These are phyloP conservation scores for Thysanoteuthis rhombus DNA, from an alignment of 2,888 invertebrate species.

Conservation along the genomic window DNA sequence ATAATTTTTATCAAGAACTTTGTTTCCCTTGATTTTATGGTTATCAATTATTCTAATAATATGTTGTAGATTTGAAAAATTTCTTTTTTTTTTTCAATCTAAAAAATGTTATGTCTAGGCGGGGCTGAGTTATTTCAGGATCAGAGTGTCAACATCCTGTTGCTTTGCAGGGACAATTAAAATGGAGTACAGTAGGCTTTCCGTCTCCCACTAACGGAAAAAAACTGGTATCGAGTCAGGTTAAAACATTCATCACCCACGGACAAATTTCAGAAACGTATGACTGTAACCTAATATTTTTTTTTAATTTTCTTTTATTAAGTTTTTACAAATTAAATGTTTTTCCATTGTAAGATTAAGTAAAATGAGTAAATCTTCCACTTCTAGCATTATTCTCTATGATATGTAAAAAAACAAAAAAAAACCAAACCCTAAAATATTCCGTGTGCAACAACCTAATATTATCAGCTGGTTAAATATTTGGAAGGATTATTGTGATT, in stretches of 20 bases:
- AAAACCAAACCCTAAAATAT: too few relatives aligned
- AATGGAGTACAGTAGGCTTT: background rate
- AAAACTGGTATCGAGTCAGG: background rate
- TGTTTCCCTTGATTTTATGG: too few relatives aligned
- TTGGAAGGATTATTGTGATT: background rate
- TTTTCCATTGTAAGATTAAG: too few relatives aligned
- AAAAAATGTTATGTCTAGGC: background rate
- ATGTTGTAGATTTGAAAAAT: too few relatives aligned
- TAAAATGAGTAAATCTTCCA: too few relatives aligned
- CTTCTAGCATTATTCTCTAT: too few relatives aligned
- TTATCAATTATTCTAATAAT: too few relatives aligned
- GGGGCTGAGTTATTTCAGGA: background rate
- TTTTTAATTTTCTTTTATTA: too few relatives aligned
- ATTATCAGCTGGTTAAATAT: background rate
- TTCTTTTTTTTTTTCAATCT: background rate
- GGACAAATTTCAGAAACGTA: background rate
- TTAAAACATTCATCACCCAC: background rate
- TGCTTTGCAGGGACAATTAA: background rate
- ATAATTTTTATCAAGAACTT: too few relatives aligned
- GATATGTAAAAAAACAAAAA: too few relatives aligned
- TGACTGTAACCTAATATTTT: background rate
- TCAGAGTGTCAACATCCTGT: background rate
- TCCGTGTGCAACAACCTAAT: too few relatives aligned
- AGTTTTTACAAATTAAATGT: too few relatives aligned
- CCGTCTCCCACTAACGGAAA: background rate